Base-by-base conservation (phyloP, 2,113 vertebrate genomes). In the Triplophysa dalaica region DNA sequence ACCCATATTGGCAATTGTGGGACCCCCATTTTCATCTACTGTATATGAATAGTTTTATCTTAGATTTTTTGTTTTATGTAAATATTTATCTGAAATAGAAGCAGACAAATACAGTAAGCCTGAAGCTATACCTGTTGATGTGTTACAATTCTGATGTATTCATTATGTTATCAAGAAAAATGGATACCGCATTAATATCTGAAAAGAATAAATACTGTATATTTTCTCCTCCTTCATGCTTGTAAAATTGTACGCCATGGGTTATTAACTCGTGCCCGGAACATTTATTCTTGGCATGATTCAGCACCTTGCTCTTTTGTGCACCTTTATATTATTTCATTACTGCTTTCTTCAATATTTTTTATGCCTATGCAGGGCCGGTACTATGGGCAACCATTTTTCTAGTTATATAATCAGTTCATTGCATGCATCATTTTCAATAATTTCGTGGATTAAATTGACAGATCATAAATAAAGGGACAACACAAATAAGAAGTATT, bases 11-110 rank as follows among this genome's bases (percentile, higher is more conserved):
- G 66, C 43, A 69, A 63, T 7, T 16, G 52, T 67, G 19, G 66
- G 69, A 33, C 77, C n/a, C 26, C 54, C 24, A n/a, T 52, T 43
- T 52, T 78, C 38, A 12, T 64, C 66, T 78, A 61, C 56, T 60
- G 22, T 33, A 33, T 33, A 33, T 33, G 5, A 33, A 33, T 6
- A 0, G 4, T 6, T 33, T 33, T 33, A 33, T 33, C 4, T 33
- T 0, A 33, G 33, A 33, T 21, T n/a, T n/a, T n/a, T n/a, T n/a
- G n/a, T n/a, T n/a, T 2, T 70, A 19, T 62, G 26, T 41, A 56
- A 62, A 78, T 62, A 72, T 72, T 38, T 58, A 56, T 26, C 26
- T 38, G 33, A 38, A 58, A 33, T 56, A 14, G 52, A 41, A 22
- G 7, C 38, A 19, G 21, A 38, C 2, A 38, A 73, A 38, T 12